Evolutionary conservation across 2,888 invertebrate species (phyloP).

Genomic region (Drosophila subsilvestris): DNA sequence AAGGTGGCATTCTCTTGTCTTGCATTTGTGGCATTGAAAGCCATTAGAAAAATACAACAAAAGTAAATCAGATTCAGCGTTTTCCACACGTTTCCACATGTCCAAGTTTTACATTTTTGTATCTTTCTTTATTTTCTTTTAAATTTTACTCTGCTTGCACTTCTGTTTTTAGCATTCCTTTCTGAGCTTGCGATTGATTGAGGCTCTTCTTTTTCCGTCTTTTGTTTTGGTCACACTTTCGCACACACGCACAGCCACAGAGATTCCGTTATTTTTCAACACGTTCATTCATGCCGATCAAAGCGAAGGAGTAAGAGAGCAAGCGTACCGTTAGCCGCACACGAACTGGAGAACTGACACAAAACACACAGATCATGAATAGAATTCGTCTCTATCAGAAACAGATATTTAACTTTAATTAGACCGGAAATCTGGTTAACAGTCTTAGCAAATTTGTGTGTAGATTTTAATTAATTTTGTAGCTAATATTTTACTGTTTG

Average conservation of each 20-base stretch:
- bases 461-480: too few species aligned
- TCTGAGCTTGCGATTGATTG: constrained; percentile 41
- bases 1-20: constrained; percentile 34
- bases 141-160: constrained; percentile 35
- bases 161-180: constrained; percentile 26
- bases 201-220: constrained; percentile 38
- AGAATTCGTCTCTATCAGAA: neutral
- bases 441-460: too few species aligned
- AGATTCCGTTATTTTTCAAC: constrained; percentile 45
- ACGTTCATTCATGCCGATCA: constrained; percentile 16
- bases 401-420: neutral
- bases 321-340: constrained; percentile 69
- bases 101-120: constrained; percentile 47
- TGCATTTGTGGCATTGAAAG: constrained; percentile 44
- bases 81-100: constrained; percentile 45
- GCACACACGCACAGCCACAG: constrained; percentile 22
- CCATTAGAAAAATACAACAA: constrained; percentile 16
- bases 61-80: constrained; percentile 43
- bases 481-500: neutral
- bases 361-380: neutral
- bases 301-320: constrained; percentile 27
- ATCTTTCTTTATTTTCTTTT: constrained; percentile 10
- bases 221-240: constrained; percentile 40
- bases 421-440: too few species aligned
- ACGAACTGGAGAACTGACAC: neutral